Conservation (phyloP, 2,113 vertebrate species). For the Cololabis saira region DNA sequence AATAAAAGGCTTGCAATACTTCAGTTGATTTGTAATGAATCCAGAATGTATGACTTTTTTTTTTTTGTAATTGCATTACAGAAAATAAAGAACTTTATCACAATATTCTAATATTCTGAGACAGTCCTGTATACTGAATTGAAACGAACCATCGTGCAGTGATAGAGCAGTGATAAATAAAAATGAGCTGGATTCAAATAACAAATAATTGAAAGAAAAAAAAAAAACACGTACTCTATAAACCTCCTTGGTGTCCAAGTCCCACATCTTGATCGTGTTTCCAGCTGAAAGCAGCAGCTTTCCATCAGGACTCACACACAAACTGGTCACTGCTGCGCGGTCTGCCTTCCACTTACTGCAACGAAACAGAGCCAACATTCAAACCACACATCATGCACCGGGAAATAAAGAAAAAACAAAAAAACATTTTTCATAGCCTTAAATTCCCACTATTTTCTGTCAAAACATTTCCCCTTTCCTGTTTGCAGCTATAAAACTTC, state of each 20-base stretch:
- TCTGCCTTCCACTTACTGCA: conserved; percentile 98
- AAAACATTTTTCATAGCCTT: neutral
- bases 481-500: too few relatives aligned
- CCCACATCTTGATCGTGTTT: conserved; percentile 96
- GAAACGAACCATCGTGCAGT: too few relatives aligned
- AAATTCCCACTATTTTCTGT: neutral
- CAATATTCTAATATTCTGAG: too few relatives aligned
- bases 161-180: too few relatives aligned
- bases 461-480: too few relatives aligned
- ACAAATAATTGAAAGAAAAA: neutral
- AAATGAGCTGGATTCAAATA: too few relatives aligned
- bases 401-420: neutral
- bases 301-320: conserved; percentile 95
- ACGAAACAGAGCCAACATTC: conserved; percentile 20
- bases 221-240: conserved; percentile 96
- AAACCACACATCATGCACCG: neutral
- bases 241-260: conserved; percentile 97
- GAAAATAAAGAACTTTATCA: too few relatives aligned
- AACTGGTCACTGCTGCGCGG: conserved; percentile 88
- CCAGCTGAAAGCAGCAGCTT: conserved; percentile 95
- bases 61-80: too few relatives aligned
- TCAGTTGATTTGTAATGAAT: too few relatives aligned
- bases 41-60: too few relatives aligned
- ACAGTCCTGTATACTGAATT: too few relatives aligned
- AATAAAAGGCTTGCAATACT: too few relatives aligned